A percentile compares a stretch with the other conserved stretches of the same genome.
Evolutionary conservation across 2,797 vertebrate genomes (phyloP).

Genomic region (Ammospiza maritima): DNA sequence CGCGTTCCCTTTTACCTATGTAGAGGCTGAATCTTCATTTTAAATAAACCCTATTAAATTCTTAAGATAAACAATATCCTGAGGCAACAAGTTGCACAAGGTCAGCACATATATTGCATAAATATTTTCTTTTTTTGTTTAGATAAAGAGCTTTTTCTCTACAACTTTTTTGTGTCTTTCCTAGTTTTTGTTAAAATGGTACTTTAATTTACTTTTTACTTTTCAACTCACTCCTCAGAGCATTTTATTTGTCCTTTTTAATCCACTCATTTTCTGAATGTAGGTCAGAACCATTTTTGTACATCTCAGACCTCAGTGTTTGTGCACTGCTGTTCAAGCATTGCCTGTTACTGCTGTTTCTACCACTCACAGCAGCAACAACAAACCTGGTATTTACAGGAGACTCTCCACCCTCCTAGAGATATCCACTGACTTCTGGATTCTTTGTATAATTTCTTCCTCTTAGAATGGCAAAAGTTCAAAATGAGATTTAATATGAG

Average conservation of each 20-base stretch:
- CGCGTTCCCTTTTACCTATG: neutral
- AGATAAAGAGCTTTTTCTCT: neutral
- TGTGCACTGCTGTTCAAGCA: neutral
- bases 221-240: neutral
- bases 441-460: neutral
- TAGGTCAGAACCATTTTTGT: neutral
- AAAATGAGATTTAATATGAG: conserved; percentile 5
- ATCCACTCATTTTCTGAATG: neutral
- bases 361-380: neutral
- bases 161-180: neutral
- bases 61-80: neutral
- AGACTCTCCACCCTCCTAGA: neutral
- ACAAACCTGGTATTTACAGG: neutral
- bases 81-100: neutral
- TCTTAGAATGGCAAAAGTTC: neutral
- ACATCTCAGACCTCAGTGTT: neutral
- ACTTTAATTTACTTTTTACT: neutral
- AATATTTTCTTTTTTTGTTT: neutral
- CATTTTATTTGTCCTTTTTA: neutral
- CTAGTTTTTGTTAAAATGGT: neutral
- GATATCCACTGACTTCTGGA: neutral
- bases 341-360: neutral
- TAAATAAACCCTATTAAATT: neutral
- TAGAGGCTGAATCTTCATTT: neutral
- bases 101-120: neutral